Percentiles rank a stretch among this genome's conserved stretches.
These are phyloP conservation scores for Spizaetus ornatus DNA, from an alignment of 2,113 vertebrate genomes.

Conservation along the genomic window DNA sequence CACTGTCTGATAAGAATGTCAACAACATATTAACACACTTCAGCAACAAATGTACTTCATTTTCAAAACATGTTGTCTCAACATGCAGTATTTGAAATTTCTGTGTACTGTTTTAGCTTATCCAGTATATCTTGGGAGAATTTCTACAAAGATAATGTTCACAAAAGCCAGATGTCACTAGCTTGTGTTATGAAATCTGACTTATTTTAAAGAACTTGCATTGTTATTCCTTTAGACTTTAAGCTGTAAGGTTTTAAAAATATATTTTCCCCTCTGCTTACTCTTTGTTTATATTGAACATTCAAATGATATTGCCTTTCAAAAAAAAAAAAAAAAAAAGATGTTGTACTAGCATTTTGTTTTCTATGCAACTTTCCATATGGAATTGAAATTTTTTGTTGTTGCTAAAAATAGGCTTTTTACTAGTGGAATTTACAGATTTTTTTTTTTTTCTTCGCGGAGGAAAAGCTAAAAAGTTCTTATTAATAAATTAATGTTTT, in stretches of 20 bases:
- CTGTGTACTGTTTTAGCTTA: neutral
- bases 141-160: neutral
- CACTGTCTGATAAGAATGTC: neutral
- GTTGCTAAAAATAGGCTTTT: neutral
- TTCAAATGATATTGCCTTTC: neutral
- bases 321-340: neutral
- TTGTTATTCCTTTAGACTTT: neutral
- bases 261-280: neutral
- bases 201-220: neutral
- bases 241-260: neutral
- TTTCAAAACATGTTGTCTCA: neutral
- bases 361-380: neutral
- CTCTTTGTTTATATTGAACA: neutral
- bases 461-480: neutral
- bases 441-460: neutral
- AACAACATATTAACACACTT: neutral
- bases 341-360: neutral
- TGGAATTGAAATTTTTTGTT: neutral
- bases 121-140: neutral
- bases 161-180: neutral
- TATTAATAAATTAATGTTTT: neutral
- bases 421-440: neutral
- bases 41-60: neutral
- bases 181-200: neutral
- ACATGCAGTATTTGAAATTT: neutral